Conservation (phyloP, 2,113 vertebrate species). For the Fregetta grallaria region DNA sequence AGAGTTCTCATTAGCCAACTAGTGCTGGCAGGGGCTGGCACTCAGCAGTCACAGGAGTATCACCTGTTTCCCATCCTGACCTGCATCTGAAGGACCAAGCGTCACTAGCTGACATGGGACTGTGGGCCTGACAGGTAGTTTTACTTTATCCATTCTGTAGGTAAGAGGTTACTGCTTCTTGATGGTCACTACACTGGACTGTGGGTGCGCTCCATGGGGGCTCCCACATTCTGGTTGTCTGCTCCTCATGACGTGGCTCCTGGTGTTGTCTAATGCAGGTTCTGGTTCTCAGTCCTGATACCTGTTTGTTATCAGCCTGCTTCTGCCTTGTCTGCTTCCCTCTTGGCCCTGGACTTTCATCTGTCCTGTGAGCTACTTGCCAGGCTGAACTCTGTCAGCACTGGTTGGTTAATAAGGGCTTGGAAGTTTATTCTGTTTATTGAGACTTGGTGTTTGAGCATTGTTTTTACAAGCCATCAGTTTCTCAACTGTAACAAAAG, state of each 20-base stretch:
- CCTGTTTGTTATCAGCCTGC: background rate
- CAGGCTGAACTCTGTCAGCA: background rate
- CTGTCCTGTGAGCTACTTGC: background rate
- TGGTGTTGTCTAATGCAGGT: background rate
- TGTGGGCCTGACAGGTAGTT: background rate
- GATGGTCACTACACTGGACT: background rate
- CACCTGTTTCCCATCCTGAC: background rate
- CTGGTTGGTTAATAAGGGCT: background rate
- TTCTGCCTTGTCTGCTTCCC: background rate
- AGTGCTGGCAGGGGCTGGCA: background rate
- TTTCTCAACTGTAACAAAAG: background rate
- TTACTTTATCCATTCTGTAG: background rate
- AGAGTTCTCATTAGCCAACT: background rate
- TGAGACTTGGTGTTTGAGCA: background rate
- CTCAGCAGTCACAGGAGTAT: background rate
- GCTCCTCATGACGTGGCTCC: background rate
- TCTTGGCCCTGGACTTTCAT: background rate
- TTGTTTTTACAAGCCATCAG: background rate
- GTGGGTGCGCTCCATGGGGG: rapidly evolving
- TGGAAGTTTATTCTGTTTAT: background rate
- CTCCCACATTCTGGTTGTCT: background rate
- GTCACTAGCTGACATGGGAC: background rate
- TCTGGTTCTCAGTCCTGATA: background rate
- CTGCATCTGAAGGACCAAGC: background rate
- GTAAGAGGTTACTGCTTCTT: background rate